phyloP scores from a whole-genome alignment of 2,888 invertebrate species.

The Hedya salicella region DNA sequence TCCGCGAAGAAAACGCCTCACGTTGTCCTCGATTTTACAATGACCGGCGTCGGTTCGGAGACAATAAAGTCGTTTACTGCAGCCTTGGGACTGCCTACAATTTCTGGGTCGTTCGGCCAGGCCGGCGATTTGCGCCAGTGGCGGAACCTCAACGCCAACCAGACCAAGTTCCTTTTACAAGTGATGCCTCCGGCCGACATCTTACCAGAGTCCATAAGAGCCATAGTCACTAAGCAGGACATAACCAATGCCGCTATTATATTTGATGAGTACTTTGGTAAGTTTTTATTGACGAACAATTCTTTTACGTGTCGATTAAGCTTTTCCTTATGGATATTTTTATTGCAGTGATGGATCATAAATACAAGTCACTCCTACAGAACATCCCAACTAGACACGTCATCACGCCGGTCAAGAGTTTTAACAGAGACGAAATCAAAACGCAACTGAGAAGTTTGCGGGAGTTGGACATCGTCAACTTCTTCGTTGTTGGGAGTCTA shows the following conservation, averaged over 20 bases:
- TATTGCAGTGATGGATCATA: constrained; percentile 94
- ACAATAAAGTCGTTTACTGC: constrained; percentile 93
- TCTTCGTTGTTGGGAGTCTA: constrained; percentile 92
- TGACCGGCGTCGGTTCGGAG: constrained; percentile 92
- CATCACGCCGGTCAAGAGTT: constrained; percentile 87
- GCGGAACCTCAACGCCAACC: constrained; percentile 89
- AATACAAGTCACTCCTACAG: constrained; percentile 94
- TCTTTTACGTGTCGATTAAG: constrained; percentile 29
- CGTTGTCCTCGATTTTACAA: constrained; percentile 92
- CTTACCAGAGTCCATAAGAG: constrained; percentile 92
- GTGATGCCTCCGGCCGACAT: constrained; percentile 94
- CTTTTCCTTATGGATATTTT: constrained; percentile 47
- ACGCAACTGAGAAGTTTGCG: constrained; percentile 89
- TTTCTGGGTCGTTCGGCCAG: constrained; percentile 94
- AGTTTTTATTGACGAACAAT: background rate
- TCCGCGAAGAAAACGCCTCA: constrained; percentile 89
- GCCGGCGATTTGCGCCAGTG: constrained; percentile 93
- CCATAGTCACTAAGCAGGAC: constrained; percentile 92
- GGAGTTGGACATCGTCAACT: constrained; percentile 94
- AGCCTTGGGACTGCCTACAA: constrained; percentile 91
- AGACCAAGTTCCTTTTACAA: constrained; percentile 91
- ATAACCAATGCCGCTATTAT: constrained; percentile 96
- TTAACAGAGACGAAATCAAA: constrained; percentile 86
- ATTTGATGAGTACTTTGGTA: constrained; percentile 94
- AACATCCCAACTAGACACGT: constrained; percentile 96